Evolutionary conservation across 1,140 invertebrate species (phyloP).

Genomic region (Drosophila sulfurigaster): DNA sequence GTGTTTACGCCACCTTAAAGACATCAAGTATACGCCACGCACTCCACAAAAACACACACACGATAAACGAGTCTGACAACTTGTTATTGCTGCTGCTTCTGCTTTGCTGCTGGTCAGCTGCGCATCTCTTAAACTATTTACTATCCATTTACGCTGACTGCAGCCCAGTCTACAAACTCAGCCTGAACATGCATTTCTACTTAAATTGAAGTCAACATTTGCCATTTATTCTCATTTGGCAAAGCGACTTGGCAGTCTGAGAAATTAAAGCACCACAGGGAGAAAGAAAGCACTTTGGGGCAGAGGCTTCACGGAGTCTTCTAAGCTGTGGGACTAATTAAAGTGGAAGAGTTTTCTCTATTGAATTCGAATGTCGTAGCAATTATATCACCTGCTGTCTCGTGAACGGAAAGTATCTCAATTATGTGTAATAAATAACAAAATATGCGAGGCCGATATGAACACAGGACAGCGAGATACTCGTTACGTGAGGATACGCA

Average conservation of each 20-base stretch:
- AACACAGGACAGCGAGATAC: background rate
- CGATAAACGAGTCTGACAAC: slow-evolving; percentile 57
- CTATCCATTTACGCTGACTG: background rate
- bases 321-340: slow-evolving; percentile 32
- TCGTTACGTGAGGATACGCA: slow-evolving; percentile 23
- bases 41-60: slow-evolving; percentile 4
- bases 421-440: slow-evolving; percentile 76
- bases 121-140: background rate
- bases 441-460: slow-evolving; percentile 41
- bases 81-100: slow-evolving; percentile 11
- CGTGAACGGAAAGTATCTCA: slow-evolving; percentile 60
- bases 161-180: background rate
- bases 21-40: slow-evolving; percentile 10
- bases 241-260: background rate
- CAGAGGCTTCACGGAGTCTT: background rate
- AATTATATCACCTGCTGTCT: slow-evolving; percentile 18
- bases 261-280: slow-evolving; percentile 66
- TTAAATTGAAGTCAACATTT: slow-evolving; percentile 52
- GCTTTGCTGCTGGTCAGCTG: slow-evolving; percentile 4
- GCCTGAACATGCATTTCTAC: slow-evolving; percentile 57
- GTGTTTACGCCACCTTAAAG: background rate
- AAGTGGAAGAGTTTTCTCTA: slow-evolving; percentile 16
- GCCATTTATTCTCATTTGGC: slow-evolving; percentile 66
- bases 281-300: background rate
- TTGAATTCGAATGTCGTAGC: slow-evolving; percentile 2